These are phyloP conservation scores for Leptoclinus maculatus DNA, from an alignment of 2,797 vertebrate species.

Conservation along the genomic window DNA sequence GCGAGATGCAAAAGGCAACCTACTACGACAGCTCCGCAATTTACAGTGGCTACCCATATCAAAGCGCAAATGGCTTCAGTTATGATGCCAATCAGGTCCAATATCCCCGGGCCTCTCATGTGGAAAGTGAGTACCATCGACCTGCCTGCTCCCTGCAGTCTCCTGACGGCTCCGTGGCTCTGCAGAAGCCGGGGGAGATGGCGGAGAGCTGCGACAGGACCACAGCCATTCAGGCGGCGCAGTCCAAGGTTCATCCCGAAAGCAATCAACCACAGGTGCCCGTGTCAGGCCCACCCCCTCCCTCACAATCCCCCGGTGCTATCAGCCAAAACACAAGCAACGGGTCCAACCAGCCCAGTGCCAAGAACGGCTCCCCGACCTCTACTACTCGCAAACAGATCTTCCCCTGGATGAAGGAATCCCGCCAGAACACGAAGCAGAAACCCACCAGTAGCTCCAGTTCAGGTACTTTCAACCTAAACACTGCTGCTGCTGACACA, in stretches of 20 bases:
- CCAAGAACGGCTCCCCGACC: conserved; percentile 89
- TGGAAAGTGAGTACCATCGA: conserved; percentile 96
- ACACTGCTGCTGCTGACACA: conserved; percentile 16
- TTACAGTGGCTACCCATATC: conserved; percentile 99
- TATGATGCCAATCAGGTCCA: conserved; percentile 98
- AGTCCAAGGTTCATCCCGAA: conserved; percentile 87
- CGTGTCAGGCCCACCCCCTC: conserved; percentile 81
- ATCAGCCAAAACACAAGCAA: conserved; percentile 91
- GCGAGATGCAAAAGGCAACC: conserved; percentile 99
- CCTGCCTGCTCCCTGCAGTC: conserved; percentile 97
- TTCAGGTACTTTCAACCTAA: conserved; percentile 88
- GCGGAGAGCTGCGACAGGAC: conserved; percentile 92
- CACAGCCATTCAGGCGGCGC: conserved; percentile 87
- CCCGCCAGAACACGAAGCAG: conserved; percentile 97
- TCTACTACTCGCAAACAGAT: conserved; percentile 92
- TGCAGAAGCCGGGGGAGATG: conserved; percentile 93
- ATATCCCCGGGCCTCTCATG: conserved; percentile 93
- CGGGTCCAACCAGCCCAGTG: conserved; percentile 86
- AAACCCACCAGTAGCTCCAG: conserved; percentile 94
- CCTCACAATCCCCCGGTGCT: conserved; percentile 86
- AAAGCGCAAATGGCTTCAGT: conserved; percentile 98
- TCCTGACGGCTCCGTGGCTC: conserved; percentile 87
- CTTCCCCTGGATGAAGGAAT: conserved; percentile 99
- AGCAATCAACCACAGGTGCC: conserved; percentile 83
- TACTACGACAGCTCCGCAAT: conserved; percentile 99